Conservation (phyloP, 2,888 invertebrate genomes). For the Drosophila neoperkinsi region DNA sequence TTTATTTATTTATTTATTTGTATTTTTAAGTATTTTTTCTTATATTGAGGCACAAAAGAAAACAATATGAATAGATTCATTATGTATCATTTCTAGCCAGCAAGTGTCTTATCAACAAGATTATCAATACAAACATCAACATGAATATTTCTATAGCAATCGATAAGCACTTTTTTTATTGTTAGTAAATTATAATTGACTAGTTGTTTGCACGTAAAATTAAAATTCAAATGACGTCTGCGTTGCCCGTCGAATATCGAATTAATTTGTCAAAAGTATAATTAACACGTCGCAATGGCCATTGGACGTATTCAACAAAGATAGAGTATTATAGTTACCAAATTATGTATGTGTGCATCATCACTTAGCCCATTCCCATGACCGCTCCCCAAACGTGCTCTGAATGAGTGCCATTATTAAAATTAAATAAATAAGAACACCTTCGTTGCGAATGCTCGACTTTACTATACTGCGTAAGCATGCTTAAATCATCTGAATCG, state of each 20-base stretch:
- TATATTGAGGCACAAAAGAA: background rate
- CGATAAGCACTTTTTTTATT: background rate
- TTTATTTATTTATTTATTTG: no score
- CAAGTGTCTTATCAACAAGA: background rate
- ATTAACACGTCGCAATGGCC: slow-evolving; percentile 48
- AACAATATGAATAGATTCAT: background rate
- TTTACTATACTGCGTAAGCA: background rate
- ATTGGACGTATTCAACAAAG: slow-evolving; percentile 1
- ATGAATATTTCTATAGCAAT: background rate
- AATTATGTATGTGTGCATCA: slow-evolving; percentile 5
- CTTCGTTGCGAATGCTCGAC: background rate
- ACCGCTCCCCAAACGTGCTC: slow-evolving; percentile 40
- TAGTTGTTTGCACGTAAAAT: slow-evolving; percentile 30
- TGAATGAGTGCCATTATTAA: slow-evolving; percentile 40
- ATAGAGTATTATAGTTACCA: slow-evolving; percentile 12
- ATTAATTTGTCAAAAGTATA: slow-evolving; percentile 59
- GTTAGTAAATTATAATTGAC: background rate
- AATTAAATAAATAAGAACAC: slow-evolving; percentile 26
- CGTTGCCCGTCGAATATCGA: slow-evolving; percentile 44
- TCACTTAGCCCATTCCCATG: slow-evolving; percentile 23
- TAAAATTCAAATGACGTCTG: slow-evolving; percentile 35
- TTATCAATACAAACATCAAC: background rate
- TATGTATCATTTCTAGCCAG: background rate
- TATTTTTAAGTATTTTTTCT: background rate
- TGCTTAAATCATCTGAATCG: background rate